Evolutionary conservation across 37 sponge, comb jelly and placozoan species (phyloP), one percentile per base, ranked within the genome.

Genomic region (Aplysina aerophoba): DNA sequence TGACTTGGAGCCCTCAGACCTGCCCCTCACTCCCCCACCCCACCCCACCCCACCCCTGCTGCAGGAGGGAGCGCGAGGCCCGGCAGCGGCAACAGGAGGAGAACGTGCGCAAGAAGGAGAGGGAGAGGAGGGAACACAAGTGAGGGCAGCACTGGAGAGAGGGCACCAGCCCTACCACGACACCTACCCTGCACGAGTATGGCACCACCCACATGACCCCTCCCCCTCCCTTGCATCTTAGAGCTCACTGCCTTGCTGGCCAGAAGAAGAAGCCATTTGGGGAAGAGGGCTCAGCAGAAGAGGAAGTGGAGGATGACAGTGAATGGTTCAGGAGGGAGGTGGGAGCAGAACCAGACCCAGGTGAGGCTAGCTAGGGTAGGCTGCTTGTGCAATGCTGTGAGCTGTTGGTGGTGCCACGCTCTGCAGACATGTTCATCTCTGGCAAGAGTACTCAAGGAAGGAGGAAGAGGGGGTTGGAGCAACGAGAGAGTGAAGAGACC

Each of bases 271-370:
- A 30, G 71, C 28, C 71, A 2, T 11, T 62, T 13, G 12, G 63
- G n/a, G 63, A 62, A 14, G 63, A 62, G n/a, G 37, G 67, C 56
- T 11, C 12, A 2, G 41, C 6, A 19, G 56, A 31, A 1, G 73
- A 61, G 72, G 91, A 87, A 17, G 64, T 28, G 0, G 90, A 93
- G n/a, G 90, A 90, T 75, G 94, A 93, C 85, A 86, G 44, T 13
- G 85, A 93, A 81, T 93, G 91, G 90, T 93, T 78, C 79, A 85
- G 72, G 54, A 68, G 87, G 57, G 94, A 93, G 61, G 94, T 93
- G 68, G 94, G 94, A 31, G 91, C 87, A 72, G 89, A 87, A 22
- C 94, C 94, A 37, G 91, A 90, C 58, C 88, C 91, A 39, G 94
- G 91, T 89, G 28, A 62, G 59, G 28, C 84, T 21, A n/a, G n/a